Percentiles rank a stretch among this genome's conserved stretches.
phyloP scores from a whole-genome alignment of 2,113 vertebrate species.

The Lophochroa leadbeateri region DNA sequence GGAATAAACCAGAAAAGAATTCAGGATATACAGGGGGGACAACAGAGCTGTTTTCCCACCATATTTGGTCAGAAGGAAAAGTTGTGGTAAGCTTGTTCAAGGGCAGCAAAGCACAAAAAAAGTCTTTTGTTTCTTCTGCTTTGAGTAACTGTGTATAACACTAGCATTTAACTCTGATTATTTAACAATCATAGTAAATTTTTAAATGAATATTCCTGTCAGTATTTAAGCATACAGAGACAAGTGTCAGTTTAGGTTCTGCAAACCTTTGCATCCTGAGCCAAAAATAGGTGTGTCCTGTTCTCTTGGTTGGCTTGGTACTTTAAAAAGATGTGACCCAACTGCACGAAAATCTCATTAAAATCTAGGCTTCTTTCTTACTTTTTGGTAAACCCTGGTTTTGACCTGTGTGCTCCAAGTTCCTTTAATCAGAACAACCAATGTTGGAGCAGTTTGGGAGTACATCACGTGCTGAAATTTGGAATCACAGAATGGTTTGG shows the following conservation, averaged over 20 bases:
- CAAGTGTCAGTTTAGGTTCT: not conserved
- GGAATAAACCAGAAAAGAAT: not conserved
- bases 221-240: not conserved
- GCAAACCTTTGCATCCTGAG: not conserved
- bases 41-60: not conserved
- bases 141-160: not conserved
- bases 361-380: not conserved
- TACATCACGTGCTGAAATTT: not conserved
- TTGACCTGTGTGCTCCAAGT: not conserved
- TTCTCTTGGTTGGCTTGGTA: not conserved
- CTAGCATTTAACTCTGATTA: not conserved
- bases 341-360: not conserved
- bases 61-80: not conserved
- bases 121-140: not conserved
- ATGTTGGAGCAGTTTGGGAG: accelerated
- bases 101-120: not conserved
- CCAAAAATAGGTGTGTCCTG: not conserved
- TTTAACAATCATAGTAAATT: not conserved
- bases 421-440: not conserved
- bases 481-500: not conserved
- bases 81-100: not conserved
- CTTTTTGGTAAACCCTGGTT: not conserved
- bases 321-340: not conserved
- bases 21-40: not conserved
- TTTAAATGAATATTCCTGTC: not conserved